Evolutionary conservation across 2,888 invertebrate genomes (phyloP), one percentile per base, ranked within the genome.

Genomic region (Sericinus montela): DNA sequence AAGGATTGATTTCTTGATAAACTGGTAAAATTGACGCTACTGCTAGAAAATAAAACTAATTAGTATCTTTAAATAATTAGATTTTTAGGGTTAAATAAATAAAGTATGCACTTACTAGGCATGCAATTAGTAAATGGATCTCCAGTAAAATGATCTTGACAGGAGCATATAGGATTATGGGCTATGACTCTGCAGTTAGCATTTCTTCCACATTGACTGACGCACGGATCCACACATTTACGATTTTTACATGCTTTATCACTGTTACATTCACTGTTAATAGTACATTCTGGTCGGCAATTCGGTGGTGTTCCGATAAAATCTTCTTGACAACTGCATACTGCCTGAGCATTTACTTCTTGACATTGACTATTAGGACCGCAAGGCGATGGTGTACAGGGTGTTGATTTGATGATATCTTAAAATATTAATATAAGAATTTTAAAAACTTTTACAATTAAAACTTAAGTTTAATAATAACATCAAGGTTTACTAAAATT

Each of bases 161-260:
- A 96, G 14, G 93, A 92, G 70, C 96, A 96, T 56, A 95, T 91
- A 1, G 96, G 96, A 69, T 94, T 94, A 67, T 97, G 96, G 63
- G 94, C 93, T 53, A 94, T 92, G 15, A 95, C 95, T 74, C 93
- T 92, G 61, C 97, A 97, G 47, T 92, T 90, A 8, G 96, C 93
- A 65, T 93, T 93, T 57, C 92, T 91, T 13, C 94, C 96, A 65
- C 97, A 97, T 36, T 94, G 92, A 41, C 94, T 94, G 1, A 91
- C 90, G 61, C 96, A 96, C 8, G 96, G 96, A 79, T 96, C 93
- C 42, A 91, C 89, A 69, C 96, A 96, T 80, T 93, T 94, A 54
- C 92, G 91, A 59, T 93, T 93, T 34, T 93, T 87, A 67, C 96
- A 96, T 5, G 96, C 94, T 73, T 92, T 93, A 43, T 93, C 92